Evolutionary conservation across 92 coral and sea anemone species (phyloP), one percentile per base, ranked within the genome.

Genomic region (Actinernus sp.): DNA sequence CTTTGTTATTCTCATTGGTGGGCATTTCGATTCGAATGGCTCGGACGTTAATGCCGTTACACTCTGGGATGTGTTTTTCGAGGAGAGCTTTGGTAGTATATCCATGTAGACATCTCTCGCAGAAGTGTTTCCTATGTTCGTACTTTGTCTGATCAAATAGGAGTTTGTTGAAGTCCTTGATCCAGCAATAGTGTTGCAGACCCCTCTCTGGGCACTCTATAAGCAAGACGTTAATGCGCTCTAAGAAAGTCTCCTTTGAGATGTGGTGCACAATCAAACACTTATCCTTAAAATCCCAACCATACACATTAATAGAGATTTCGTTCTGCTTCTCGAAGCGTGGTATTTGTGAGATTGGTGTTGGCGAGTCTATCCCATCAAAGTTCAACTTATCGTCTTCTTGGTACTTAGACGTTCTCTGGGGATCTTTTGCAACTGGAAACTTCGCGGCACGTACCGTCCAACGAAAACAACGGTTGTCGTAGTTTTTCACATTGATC

Each of bases 141-240:
- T 54, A 1, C 21, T 16, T 54, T 24, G 3, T 30, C 16, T 27
- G 8, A 4, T 24, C 16, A 3, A 12, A 4, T 17, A 12, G 39
- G 0, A 11, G 20, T 2, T 26, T 31, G 26, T 31, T 43, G 9
- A 16, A 49, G 21, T 31, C 12, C 12, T 22, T 49, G 3, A 58
- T 16, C 31, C 23, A 58, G n/a, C 25, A 16, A 37, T 58, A 58
- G 64, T 58, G 64, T 14, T 30, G 11, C 31, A 17, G n/a, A 1
- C 34, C 64, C 26, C 25, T 46, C 38, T 58, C 23, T n/a, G n/a
- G n/a, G n/a, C n/a, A n/a, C 11, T 58, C 24, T 2, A 34, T 31
- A 1, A 31, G 48, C 48, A 58, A 22, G 12, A 33, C 21, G 46
- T 58, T 58, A 1, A 58, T 58, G 26, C 64, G 31, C 16, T 24